Percentiles rank a stretch among this genome's conserved stretches.
phyloP scores from a whole-genome alignment of 92 coral and sea anemone species.

The Siderastrea siderea region DNA sequence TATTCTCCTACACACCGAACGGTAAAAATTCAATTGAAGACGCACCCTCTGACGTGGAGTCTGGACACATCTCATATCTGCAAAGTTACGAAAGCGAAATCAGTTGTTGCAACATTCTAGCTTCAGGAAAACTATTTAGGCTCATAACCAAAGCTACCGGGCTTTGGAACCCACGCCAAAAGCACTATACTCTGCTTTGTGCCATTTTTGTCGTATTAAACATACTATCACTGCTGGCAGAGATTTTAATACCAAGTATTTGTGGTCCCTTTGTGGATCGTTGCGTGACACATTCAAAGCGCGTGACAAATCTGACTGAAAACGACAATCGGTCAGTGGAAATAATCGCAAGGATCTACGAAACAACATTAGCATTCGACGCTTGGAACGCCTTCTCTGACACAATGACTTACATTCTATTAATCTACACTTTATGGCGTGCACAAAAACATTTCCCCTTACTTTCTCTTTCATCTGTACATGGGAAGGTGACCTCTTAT shows the following conservation, averaged over 20 bases:
- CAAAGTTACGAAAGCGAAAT: not conserved
- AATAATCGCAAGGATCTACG: not conserved
- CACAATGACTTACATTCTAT: not conserved
- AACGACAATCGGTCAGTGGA: not conserved
- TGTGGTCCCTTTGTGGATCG: conserved; percentile 8
- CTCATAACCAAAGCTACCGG: not conserved
- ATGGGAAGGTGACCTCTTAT: not conserved
- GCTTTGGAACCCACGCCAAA: not conserved
- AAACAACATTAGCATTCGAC: not conserved
- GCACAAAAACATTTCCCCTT: not conserved
- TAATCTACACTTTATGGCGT: conserved; percentile 9
- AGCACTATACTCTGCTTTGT: not conserved
- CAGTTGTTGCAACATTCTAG: not conserved
- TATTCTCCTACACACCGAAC: no score
- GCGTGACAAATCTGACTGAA: conserved; percentile 2
- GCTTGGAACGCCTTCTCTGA: conserved; percentile 8
- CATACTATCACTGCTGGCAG: not conserved
- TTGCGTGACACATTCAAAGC: not conserved
- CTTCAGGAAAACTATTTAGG: not conserved
- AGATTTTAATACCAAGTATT: conserved; percentile 12
- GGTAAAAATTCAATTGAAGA: no score
- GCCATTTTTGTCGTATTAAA: not conserved
- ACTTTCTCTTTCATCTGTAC: not conserved
- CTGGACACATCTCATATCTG: not conserved
- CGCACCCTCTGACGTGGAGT: not conserved